Conservation (phyloP, 2,888 invertebrate genomes). For the Sthenelais limicola region DNA sequence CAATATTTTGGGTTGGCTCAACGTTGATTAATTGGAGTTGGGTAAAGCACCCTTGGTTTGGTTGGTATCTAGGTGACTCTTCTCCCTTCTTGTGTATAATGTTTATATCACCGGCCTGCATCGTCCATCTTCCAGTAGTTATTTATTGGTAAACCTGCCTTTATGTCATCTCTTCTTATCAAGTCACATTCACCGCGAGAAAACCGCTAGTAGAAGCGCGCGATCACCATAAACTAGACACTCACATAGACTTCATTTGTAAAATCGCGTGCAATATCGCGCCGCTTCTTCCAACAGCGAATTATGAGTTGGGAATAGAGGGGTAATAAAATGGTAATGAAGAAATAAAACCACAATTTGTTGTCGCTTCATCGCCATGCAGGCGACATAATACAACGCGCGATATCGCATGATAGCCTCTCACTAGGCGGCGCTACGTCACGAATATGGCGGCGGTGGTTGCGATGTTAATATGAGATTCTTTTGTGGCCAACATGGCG, state of each 20-base stretch:
- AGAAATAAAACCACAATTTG: constrained; percentile 36
- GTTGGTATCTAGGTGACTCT: too few relatives aligned
- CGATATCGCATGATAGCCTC: constrained; percentile 31
- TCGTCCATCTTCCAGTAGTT: too few relatives aligned
- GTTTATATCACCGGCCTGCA: too few relatives aligned
- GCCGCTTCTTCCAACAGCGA: constrained; percentile 13
- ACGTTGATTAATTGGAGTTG: too few relatives aligned
- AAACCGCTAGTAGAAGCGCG: too few relatives aligned
- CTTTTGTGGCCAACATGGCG: constrained; percentile 21
- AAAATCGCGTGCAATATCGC: background rate
- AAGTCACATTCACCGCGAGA: too few relatives aligned
- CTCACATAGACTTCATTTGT: constrained; percentile 14
- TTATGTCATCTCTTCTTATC: too few relatives aligned
- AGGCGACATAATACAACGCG: constrained; percentile 15
- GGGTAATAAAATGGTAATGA: constrained; percentile 35
- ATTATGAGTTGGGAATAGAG: constrained; percentile 29
- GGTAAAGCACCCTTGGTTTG: too few relatives aligned
- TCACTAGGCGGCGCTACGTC: constrained; percentile 7
- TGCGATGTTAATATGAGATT: constrained; percentile 35
- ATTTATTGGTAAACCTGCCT: too few relatives aligned
- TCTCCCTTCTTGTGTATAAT: too few relatives aligned
- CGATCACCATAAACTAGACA: too few relatives aligned
- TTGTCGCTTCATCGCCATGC: constrained; percentile 24
- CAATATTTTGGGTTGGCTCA: too few relatives aligned
- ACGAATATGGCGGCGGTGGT: constrained; percentile 27